Evolutionary conservation across 1,140 invertebrate genomes (phyloP).

Genomic region (Caenorhabditis briggsae): DNA sequence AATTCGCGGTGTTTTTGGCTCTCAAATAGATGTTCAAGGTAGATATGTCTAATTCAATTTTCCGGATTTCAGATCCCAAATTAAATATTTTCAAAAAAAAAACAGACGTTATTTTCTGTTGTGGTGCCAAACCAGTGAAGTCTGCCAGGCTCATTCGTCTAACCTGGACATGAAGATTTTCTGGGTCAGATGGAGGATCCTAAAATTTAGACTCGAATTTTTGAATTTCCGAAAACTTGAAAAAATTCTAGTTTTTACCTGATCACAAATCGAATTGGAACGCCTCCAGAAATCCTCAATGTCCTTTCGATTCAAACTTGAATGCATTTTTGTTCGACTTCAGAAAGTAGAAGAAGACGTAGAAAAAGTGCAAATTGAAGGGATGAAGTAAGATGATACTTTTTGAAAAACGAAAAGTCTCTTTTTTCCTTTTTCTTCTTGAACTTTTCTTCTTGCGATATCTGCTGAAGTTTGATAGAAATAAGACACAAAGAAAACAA

Average conservation of each 20-base stretch:
- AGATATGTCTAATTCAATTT: too few species aligned
- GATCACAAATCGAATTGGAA: conserved; percentile 59
- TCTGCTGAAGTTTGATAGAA: conserved; percentile 42
- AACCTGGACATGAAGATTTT: conserved; percentile 36
- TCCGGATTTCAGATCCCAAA: too few species aligned
- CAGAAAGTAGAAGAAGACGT: not conserved
- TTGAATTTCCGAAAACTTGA: not conserved
- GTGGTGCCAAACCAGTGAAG: conserved; percentile 56
- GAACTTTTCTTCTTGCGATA: not conserved
- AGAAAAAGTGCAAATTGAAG: not conserved
- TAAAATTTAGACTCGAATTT: not conserved
- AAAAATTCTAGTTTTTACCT: conserved; percentile 34
- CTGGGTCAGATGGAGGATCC: conserved; percentile 27
- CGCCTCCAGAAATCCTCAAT: conserved; percentile 58
- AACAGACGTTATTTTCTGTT: conserved; percentile 17
- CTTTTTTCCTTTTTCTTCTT: not conserved
- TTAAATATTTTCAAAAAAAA: not conserved
- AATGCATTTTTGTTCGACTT: not conserved
- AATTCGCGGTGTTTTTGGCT: too few species aligned
- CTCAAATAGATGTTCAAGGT: not conserved
- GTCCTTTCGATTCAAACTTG: conserved; percentile 60
- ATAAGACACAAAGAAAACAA: conserved; percentile 41
- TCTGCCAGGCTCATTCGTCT: conserved; percentile 56
- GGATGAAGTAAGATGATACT: conserved; percentile 13
- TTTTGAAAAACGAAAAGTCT: not conserved